phyloP scores from a whole-genome alignment of 2,888 invertebrate species.

The Cataglyphis cursor region DNA sequence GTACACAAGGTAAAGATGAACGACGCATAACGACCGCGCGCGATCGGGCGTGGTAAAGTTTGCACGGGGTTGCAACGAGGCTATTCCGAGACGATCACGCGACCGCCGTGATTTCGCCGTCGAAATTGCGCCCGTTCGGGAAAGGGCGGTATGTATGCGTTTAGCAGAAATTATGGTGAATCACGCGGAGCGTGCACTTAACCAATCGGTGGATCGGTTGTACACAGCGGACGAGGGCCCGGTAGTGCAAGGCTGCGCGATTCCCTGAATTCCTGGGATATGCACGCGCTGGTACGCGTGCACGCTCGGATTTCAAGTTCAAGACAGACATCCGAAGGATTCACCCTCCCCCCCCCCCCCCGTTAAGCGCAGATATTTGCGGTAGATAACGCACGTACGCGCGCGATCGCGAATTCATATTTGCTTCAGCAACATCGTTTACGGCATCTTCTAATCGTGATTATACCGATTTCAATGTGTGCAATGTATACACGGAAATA shows the following conservation, averaged over 20 bases:
- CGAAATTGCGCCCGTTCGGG: constrained; percentile 29
- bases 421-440: neutral
- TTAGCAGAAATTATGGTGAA: constrained; percentile 63
- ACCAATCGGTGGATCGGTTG: constrained; percentile 42
- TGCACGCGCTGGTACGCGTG: constrained; percentile 52
- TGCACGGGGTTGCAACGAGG: constrained; percentile 25
- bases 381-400: neutral
- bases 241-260: constrained; percentile 58
- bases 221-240: neutral
- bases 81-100: constrained; percentile 43
- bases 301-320: constrained; percentile 45
- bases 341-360: no score
- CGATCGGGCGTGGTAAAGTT: constrained; percentile 29
- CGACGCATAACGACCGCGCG: constrained; percentile 19
- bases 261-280: constrained; percentile 55
- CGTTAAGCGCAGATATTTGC: constrained; percentile 13
- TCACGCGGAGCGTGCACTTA: constrained; percentile 66
- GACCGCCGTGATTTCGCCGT: constrained; percentile 29
- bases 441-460: neutral
- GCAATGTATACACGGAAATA: neutral
- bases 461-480: neutral
- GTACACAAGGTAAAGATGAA: neutral
- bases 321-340: constrained; percentile 23
- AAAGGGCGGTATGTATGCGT: constrained; percentile 50
- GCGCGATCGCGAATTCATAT: neutral